phyloP scores from a whole-genome alignment of 1,140 invertebrate species.

The Andrena cerasifolii region DNA sequence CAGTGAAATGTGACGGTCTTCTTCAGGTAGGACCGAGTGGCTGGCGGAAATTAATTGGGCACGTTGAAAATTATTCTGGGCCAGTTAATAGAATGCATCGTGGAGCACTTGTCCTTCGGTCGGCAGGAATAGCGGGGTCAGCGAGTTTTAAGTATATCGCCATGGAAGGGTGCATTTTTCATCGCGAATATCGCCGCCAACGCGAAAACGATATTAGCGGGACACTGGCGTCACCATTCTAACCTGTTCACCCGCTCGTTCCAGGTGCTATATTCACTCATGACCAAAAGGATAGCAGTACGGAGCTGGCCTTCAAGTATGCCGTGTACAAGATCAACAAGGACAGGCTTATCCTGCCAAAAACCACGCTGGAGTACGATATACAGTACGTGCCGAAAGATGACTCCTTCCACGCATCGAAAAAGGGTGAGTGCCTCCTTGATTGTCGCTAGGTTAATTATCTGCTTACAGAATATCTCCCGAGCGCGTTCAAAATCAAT shows the following conservation, averaged over 20 bases:
- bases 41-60: background rate
- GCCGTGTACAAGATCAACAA: slow-evolving; percentile 87
- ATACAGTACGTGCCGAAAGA: slow-evolving; percentile 86
- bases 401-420: slow-evolving; percentile 87
- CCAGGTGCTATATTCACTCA: slow-evolving; percentile 86
- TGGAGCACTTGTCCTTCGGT: slow-evolving; percentile 30
- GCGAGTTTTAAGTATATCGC: slow-evolving; percentile 45
- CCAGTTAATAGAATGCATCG: background rate
- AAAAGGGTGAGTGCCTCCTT: slow-evolving; percentile 86
- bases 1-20: no score
- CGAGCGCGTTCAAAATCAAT: no score
- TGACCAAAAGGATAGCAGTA: slow-evolving; percentile 85
- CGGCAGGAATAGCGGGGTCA: slow-evolving; percentile 28
- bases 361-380: slow-evolving; percentile 86
- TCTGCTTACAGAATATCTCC: no score
- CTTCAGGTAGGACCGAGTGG: no score
- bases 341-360: slow-evolving; percentile 85
- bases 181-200: slow-evolving; percentile 35
- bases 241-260: slow-evolving; percentile 36
- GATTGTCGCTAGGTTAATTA: no score
- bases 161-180: slow-evolving; percentile 41
- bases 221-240: slow-evolving; percentile 26
- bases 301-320: slow-evolving; percentile 87
- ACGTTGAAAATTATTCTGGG: background rate
- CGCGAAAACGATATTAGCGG: slow-evolving; percentile 39